Evolutionary conservation across 2,888 invertebrate genomes (phyloP).

Genomic region (Ochropacha duplaris): DNA sequence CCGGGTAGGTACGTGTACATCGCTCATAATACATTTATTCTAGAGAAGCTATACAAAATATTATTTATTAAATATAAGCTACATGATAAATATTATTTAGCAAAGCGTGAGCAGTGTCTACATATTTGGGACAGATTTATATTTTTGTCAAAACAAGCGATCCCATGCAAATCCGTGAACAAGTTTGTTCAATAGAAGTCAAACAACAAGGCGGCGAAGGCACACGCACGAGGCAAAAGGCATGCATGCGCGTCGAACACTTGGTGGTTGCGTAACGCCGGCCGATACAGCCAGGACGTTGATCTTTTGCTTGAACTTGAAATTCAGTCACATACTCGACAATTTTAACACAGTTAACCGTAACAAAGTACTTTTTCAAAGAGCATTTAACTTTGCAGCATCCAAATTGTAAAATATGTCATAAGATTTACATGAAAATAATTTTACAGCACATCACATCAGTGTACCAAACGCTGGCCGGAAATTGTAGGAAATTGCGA

Average conservation of each 20-base stretch:
- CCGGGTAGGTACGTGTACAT: slow-evolving; percentile 36
- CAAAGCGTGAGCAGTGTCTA: neutral
- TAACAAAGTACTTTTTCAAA: neutral
- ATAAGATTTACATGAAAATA: slow-evolving; percentile 60
- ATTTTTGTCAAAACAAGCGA: slow-evolving; percentile 23
- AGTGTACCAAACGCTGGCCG: slow-evolving; percentile 73
- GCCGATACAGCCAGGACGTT: slow-evolving; percentile 60
- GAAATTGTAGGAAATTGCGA: slow-evolving; percentile 83
- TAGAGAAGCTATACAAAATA: neutral
- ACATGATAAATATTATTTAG: too few relatives aligned
- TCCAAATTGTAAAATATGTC: slow-evolving; percentile 14
- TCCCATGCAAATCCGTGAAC: slow-evolving; percentile 20
- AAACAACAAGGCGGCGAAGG: slow-evolving; percentile 29
- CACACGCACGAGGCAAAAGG: slow-evolving; percentile 41
- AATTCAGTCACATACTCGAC: slow-evolving; percentile 11
- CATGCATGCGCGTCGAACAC: slow-evolving; percentile 48
- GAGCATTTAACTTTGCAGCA: neutral
- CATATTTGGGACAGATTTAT: slow-evolving; percentile 11
- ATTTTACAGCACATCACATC: slow-evolving; percentile 71
- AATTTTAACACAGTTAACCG: neutral
- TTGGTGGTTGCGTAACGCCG: slow-evolving; percentile 58
- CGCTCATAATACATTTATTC: neutral
- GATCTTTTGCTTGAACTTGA: slow-evolving; percentile 75
- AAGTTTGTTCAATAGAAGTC: slow-evolving; percentile 40
- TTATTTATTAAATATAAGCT: neutral